Conservation (phyloP, 2,888 invertebrate genomes). For the Luperina nickerlii region DNA sequence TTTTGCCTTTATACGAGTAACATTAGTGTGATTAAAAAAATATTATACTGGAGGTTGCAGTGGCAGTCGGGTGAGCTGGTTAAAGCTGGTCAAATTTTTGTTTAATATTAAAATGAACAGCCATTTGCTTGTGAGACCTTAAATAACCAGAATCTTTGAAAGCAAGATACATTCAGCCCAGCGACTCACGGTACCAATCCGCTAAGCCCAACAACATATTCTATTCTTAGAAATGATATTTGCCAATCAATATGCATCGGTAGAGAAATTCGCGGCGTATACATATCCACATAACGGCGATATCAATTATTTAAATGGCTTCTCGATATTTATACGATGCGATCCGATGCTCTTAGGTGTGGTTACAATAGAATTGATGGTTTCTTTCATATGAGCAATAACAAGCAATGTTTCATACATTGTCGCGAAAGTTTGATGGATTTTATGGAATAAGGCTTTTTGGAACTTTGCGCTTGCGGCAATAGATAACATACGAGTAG, state of each 20-base stretch:
- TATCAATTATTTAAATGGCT: slow-evolving; percentile 62
- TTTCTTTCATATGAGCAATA: slow-evolving; percentile 12
- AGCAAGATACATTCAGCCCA: neutral
- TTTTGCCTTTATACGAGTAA: too few species aligned
- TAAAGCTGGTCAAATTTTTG: too few species aligned
- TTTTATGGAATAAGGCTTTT: slow-evolving; percentile 15
- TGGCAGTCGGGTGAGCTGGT: too few species aligned
- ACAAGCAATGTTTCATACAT: slow-evolving; percentile 23
- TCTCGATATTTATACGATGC: slow-evolving; percentile 22
- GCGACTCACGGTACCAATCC: neutral
- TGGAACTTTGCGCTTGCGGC: neutral
- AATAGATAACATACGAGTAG: neutral
- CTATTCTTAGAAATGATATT: slow-evolving; percentile 53
- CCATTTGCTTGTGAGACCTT: neutral
- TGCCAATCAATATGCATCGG: slow-evolving; percentile 58
- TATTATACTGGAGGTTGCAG: too few species aligned
- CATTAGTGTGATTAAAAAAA: too few species aligned
- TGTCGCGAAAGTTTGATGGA: slow-evolving; percentile 20
- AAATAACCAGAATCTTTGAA: too few species aligned
- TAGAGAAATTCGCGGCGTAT: slow-evolving; percentile 42
- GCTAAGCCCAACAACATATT: slow-evolving; percentile 4
- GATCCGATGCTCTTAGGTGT: neutral
- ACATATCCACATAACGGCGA: slow-evolving; percentile 17
- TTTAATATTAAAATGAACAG: neutral
- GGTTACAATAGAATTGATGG: slow-evolving; percentile 13